Conservation (phyloP, 2,113 vertebrate genomes). For the Pelecanus crispus region DNA sequence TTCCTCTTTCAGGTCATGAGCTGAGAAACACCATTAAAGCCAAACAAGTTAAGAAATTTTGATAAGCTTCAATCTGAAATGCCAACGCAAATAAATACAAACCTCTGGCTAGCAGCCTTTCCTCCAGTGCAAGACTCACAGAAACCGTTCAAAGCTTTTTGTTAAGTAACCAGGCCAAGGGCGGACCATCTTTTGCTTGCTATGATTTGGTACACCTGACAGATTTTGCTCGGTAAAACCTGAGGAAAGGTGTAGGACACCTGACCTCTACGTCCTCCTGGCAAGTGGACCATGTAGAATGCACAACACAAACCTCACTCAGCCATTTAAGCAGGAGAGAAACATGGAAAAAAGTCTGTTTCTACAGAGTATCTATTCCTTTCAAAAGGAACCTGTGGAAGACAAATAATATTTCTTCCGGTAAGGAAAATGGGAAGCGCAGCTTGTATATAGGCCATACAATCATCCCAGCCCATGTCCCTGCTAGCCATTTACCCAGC, state of each 20-base stretch:
- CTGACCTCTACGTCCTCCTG: not conserved
- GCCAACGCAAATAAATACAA: not conserved
- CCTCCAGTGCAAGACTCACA: not conserved
- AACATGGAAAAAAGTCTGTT: too few relatives aligned
- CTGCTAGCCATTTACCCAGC: not conserved
- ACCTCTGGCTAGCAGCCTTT: not conserved
- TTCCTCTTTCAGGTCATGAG: not conserved
- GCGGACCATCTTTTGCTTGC: not conserved
- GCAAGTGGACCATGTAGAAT: fast-evolving
- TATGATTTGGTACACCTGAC: not conserved
- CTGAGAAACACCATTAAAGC: not conserved
- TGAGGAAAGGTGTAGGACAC: not conserved
- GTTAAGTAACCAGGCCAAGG: not conserved
- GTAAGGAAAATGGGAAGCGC: not conserved
- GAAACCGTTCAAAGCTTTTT: not conserved
- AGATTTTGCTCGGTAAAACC: not conserved
- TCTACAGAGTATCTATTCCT: not conserved
- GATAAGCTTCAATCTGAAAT: not conserved
- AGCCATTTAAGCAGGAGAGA: not conserved
- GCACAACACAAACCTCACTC: not conserved
- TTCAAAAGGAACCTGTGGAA: not conserved
- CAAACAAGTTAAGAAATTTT: not conserved
- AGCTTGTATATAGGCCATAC: not conserved
- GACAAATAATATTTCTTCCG: not conserved
- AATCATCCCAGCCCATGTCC: not conserved